Evolutionary conservation across 2,113 vertebrate species (phyloP).

Genomic region (Mobula birostris): DNA sequence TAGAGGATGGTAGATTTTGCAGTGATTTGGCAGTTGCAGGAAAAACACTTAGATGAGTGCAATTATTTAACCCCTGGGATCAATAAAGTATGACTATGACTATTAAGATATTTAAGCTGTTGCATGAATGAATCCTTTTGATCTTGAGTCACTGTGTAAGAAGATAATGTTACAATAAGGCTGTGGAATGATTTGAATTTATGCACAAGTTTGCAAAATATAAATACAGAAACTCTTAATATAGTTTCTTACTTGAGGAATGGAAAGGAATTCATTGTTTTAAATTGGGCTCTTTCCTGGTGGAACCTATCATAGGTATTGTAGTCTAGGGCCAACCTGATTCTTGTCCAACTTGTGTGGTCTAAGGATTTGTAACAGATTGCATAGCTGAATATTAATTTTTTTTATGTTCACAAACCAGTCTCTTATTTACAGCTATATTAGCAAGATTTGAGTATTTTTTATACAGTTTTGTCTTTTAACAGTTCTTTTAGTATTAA

Average conservation of each 20-base stretch:
- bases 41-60: not conserved
- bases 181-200: not conserved
- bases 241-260: too few relatives aligned
- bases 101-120: not conserved
- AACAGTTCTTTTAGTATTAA: too few relatives aligned
- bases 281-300: not conserved
- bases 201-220: not conserved
- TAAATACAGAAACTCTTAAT: not conserved
- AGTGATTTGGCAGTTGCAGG: not conserved
- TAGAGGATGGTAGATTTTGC: not conserved
- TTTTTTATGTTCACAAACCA: not conserved
- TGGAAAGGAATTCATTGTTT: not conserved
- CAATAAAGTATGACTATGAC: too few relatives aligned
- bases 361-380: not conserved
- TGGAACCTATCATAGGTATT: not conserved
- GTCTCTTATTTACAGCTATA: not conserved
- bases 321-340: not conserved
- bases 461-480: too few relatives aligned
- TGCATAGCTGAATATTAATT: not conserved
- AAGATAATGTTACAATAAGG: not conserved
- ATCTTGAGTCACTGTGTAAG: not conserved
- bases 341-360: not conserved
- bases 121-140: not conserved
- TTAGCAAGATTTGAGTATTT: not conserved
- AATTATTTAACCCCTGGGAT: not conserved